These are phyloP conservation scores for Steromphala cineraria DNA, from an alignment of 2,888 invertebrate species.

Conservation along the genomic window DNA sequence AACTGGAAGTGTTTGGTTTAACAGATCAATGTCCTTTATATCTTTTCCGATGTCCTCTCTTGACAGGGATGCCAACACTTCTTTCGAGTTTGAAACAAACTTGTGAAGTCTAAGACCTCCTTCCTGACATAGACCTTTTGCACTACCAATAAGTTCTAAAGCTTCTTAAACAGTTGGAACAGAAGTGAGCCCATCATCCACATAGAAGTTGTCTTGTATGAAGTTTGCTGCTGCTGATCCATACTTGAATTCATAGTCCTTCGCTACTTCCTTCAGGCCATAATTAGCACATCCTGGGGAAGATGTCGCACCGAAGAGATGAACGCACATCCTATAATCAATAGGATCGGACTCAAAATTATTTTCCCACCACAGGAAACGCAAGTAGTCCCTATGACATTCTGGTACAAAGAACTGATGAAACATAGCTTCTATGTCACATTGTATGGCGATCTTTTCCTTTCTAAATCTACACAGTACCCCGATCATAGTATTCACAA, in stretches of 20 bases:
- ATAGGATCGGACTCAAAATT: constrained; percentile 16
- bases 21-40: constrained; percentile 13
- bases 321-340: constrained; percentile 40
- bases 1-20: constrained; percentile 29
- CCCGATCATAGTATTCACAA: not conserved
- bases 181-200: constrained; percentile 45
- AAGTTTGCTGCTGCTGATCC: constrained; percentile 13
- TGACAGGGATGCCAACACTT: constrained; percentile 37
- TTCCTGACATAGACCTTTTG: constrained; percentile 31
- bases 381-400: constrained; percentile 34
- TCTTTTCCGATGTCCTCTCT: constrained; percentile 36
- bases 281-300: constrained; percentile 42
- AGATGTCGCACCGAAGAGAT: constrained; percentile 39
- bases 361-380: constrained; percentile 33
- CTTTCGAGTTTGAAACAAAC: constrained; percentile 42
- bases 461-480: too few relatives aligned
- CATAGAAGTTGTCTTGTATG: constrained; percentile 38
- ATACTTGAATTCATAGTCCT: not conserved
- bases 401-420: constrained; percentile 38
- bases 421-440: constrained; percentile 38
- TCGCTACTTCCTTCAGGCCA: constrained; percentile 32
- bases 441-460: constrained; percentile 30
- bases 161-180: constrained; percentile 32
- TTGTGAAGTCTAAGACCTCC: constrained; percentile 45
- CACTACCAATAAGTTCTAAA: constrained; percentile 30